A percentile compares a stretch with the other conserved stretches of the same genome.
These are phyloP conservation scores for Myodes glareolus DNA, from an alignment of 2,113 vertebrate genomes.

Conservation along the genomic window DNA sequence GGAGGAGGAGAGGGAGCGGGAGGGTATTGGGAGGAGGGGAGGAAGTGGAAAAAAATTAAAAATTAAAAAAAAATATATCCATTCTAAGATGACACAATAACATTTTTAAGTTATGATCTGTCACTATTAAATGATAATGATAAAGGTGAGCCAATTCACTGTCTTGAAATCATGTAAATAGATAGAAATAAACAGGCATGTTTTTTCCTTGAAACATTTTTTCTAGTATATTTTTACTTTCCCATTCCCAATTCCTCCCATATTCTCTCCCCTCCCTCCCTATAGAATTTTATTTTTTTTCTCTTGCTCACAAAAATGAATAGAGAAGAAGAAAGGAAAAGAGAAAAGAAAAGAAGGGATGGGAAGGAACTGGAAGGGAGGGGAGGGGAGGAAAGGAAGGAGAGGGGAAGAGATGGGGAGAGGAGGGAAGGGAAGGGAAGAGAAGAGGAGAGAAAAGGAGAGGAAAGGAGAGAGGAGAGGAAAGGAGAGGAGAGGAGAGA, in stretches of 20 bases:
- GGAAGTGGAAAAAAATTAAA: too few relatives aligned
- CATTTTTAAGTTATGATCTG: not conserved
- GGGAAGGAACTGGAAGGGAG: too few relatives aligned
- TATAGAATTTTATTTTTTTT: not conserved
- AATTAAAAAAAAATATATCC: too few relatives aligned
- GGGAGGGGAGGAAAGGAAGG: not conserved
- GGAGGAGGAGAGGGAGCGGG: too few relatives aligned
- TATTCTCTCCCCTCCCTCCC: not conserved
- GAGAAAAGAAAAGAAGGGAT: not conserved
- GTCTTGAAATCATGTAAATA: slow-evolving; percentile 4
- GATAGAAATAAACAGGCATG: not conserved
- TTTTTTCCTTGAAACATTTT: not conserved
- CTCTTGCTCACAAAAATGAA: not conserved
- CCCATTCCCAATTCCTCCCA: not conserved
- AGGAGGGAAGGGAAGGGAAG: too few relatives aligned
- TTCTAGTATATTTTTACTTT: not conserved
- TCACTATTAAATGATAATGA: not conserved
- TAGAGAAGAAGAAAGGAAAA: not conserved
- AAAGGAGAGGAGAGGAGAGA: too few relatives aligned
- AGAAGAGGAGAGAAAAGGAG: not conserved
- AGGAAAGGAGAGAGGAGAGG: too few relatives aligned
- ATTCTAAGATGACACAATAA: not conserved
- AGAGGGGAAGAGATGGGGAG: not conserved
- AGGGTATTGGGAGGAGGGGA: too few relatives aligned
- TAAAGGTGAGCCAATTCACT: not conserved